Percentiles rank a stretch among this genome's conserved stretches.
Evolutionary conservation across 2,113 vertebrate genomes (phyloP).

Genomic region (Eublepharis macularius): DNA sequence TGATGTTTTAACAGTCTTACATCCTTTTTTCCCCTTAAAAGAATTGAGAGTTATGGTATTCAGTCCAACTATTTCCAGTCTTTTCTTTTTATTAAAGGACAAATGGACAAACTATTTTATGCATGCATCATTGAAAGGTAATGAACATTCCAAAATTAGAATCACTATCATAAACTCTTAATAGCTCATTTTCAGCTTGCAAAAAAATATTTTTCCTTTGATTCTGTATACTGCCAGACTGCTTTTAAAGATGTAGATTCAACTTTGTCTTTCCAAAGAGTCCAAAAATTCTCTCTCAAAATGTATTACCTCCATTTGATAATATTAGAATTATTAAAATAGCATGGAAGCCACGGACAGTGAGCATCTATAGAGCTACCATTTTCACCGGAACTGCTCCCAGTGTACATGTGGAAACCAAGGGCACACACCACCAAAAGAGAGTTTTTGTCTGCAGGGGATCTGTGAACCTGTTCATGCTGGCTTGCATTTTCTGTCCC

Average conservation of each 20-base stretch:
- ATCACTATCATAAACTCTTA: neutral
- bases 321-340: too few species aligned
- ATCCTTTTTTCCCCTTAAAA: constrained; percentile 11
- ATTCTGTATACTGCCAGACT: neutral
- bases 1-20: constrained; percentile 34
- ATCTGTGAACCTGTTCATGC: too few species aligned
- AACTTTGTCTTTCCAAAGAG: neutral
- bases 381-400: too few species aligned
- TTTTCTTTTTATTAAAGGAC: neutral
- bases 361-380: too few species aligned
- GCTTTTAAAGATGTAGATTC: neutral
- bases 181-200: neutral
- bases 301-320: too few species aligned
- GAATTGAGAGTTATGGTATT: constrained; percentile 23
- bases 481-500: too few species aligned
- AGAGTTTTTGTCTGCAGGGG: too few species aligned
- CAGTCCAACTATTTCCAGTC: neutral
- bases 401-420: too few species aligned
- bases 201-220: neutral
- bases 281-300: too few species aligned
- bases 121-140: neutral
- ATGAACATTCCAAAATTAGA: neutral
- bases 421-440: too few species aligned
- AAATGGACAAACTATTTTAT: neutral
- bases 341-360: too few species aligned